Base-by-base conservation (phyloP, 2,797 vertebrate species). In the Cryptoblepharus egeriae region DNA sequence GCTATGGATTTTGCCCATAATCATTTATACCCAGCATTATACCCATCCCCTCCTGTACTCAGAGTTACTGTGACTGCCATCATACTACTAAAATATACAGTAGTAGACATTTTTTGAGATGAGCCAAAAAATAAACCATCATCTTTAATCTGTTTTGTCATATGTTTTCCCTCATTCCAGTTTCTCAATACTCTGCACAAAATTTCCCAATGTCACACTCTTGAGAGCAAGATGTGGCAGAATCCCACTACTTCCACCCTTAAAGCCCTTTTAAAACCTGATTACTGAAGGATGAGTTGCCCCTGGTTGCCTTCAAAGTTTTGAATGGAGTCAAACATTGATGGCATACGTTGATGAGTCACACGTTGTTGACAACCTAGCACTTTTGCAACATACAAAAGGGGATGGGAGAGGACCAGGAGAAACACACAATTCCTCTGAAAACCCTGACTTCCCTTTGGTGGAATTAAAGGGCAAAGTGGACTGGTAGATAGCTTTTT, bases 401-500 rank as follows among this genome's bases (percentile, higher is more conserved):
- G 35, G 65, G 39, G 52, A 73, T 26, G 28, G 58, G 72, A 28
- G 57, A 57, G 22, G 22, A 24, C 35, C 37, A 3, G 24, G 22
- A 69, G 9, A 69, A 15, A 35, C 49, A 64, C 42, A 37, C n/a
- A 73, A 55, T 65, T 37, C 60, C 20, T 45, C 24, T 26, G 30
- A 39, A 32, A 75, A 74, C 30, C 6, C 67, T 68, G 49, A 26
- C 3, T 67, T 65, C 37, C 37, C 52, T 28, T 72, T 39, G n/a
- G n/a, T 77, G 35, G 32, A 24, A 37, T 35, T 74, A 74, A 68
- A 84, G 76, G 76, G 52, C 82, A 79, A 68, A 18, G 55, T 37
- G 45, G 37, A 26, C 39, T 67, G n/a, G 32, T 6, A 37, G 52
- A 79, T 11, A 58, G 39, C 60, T 52, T 37, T 68, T 79, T 52